A percentile compares a stretch with the other conserved stretches of the same genome.
phyloP scores from a whole-genome alignment of 2,797 vertebrate genomes.

The Jordanella pulchra region DNA sequence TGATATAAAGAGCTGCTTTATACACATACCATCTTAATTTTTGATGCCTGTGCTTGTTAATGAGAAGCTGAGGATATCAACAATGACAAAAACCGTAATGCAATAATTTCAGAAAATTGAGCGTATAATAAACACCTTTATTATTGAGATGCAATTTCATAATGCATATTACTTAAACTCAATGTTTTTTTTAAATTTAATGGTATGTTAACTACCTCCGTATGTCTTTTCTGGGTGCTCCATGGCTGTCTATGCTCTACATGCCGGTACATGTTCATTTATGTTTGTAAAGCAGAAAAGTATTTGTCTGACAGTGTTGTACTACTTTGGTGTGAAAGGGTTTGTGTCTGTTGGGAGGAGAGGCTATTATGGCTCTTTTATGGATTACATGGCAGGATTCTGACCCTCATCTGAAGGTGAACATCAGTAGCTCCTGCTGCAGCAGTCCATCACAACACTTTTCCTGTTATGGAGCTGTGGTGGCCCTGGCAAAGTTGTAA shows the following conservation, averaged over 20 bases:
- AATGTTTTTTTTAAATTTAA: background rate
- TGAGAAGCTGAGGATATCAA: too few relatives aligned
- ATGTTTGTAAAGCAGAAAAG: constrained; percentile 35
- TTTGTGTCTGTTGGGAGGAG: constrained; percentile 61
- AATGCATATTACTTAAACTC: background rate
- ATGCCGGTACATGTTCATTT: constrained; percentile 33
- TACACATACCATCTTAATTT: too few relatives aligned
- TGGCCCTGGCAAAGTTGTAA: constrained; percentile 46
- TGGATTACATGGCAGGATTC: constrained; percentile 72
- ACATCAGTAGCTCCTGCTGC: constrained; percentile 60
- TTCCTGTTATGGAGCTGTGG: constrained; percentile 60
- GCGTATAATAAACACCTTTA: too few relatives aligned
- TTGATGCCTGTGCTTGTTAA: too few relatives aligned
- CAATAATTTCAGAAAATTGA: too few relatives aligned
- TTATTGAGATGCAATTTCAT: background rate
- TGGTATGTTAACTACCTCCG: background rate
- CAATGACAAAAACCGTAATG: too few relatives aligned
- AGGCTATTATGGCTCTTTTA: constrained; percentile 74
- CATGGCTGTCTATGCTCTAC: constrained; percentile 2
- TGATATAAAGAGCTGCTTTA: too few relatives aligned
- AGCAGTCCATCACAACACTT: constrained; percentile 66
- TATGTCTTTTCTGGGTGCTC: background rate
- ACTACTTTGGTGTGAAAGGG: constrained; percentile 62
- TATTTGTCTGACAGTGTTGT: constrained; percentile 46
- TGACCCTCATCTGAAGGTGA: constrained; percentile 80